phyloP scores from a whole-genome alignment of 2,113 vertebrate species.

The Hystrix brachyura region DNA sequence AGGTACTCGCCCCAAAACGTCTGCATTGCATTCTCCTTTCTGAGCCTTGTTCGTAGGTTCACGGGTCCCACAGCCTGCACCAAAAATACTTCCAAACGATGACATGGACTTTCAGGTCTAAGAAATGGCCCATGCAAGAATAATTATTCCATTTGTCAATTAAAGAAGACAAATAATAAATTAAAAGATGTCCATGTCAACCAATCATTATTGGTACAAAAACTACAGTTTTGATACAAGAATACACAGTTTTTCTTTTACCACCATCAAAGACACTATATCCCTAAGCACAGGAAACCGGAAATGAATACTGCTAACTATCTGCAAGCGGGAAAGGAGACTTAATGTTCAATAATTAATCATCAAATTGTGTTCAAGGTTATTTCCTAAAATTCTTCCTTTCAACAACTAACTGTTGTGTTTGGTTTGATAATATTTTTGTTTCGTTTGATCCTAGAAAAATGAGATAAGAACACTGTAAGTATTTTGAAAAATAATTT shows the following conservation, averaged over 20 bases:
- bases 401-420: neutral
- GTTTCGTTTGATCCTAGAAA: neutral
- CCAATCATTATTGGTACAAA: neutral
- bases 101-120: neutral
- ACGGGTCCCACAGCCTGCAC: neutral
- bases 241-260: neutral
- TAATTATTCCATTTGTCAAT: neutral
- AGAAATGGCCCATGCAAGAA: neutral
- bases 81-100: neutral
- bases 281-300: neutral
- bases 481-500: neutral
- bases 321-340: neutral
- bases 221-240: neutral
- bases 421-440: neutral
- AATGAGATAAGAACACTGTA: neutral
- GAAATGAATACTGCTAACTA: neutral
- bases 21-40: neutral
- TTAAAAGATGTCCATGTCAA: neutral
- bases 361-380: neutral
- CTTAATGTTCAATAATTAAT: neutral
- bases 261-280: neutral
- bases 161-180: neutral
- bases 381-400: neutral
- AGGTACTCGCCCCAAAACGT: neutral
- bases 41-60: neutral